phyloP scores from a whole-genome alignment of 2,888 invertebrate species.

The Drosophila formosana region DNA sequence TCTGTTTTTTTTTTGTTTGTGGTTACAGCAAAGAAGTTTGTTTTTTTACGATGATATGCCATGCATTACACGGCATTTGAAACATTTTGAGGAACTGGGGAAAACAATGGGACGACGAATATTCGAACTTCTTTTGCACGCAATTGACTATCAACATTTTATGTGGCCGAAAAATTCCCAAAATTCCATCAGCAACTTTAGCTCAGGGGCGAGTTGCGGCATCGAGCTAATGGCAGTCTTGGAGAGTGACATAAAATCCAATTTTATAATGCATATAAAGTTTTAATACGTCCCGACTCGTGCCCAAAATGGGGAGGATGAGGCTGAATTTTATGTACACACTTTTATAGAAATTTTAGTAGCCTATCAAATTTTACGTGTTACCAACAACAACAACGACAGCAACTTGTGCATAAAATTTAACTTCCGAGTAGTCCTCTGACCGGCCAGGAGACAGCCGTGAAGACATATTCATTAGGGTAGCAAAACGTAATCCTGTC shows the following conservation, averaged over 20 bases:
- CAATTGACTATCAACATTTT: slow-evolving; percentile 74
- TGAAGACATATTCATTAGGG: slow-evolving; percentile 45
- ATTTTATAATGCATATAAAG: slow-evolving; percentile 79
- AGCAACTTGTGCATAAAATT: slow-evolving; percentile 71
- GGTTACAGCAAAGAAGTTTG: slow-evolving; percentile 36
- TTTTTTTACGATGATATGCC: slow-evolving; percentile 64
- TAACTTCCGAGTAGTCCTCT: slow-evolving; percentile 45
- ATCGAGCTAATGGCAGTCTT: slow-evolving; percentile 63
- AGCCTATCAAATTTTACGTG: slow-evolving; percentile 74
- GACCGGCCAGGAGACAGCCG: slow-evolving; percentile 8
- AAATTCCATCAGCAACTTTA: background rate
- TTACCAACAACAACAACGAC: slow-evolving; percentile 51
- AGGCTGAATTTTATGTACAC: slow-evolving; percentile 59
- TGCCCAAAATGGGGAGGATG: slow-evolving; percentile 4
- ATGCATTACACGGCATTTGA: slow-evolving; percentile 68
- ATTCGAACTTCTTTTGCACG: slow-evolving; percentile 66
- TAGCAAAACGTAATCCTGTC: slow-evolving; percentile 25
- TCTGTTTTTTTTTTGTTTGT: slow-evolving; percentile 22
- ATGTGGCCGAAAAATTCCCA: slow-evolving; percentile 36
- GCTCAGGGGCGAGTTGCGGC: background rate
- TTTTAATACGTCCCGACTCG: slow-evolving; percentile 60
- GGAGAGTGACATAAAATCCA: slow-evolving; percentile 74
- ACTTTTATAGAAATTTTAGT: slow-evolving; percentile 76
- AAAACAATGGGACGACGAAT: slow-evolving; percentile 45
- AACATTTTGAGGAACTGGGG: slow-evolving; percentile 48